These are phyloP conservation scores for Aegotheles bennettii DNA, from an alignment of 2,113 vertebrate species.

Conservation along the genomic window DNA sequence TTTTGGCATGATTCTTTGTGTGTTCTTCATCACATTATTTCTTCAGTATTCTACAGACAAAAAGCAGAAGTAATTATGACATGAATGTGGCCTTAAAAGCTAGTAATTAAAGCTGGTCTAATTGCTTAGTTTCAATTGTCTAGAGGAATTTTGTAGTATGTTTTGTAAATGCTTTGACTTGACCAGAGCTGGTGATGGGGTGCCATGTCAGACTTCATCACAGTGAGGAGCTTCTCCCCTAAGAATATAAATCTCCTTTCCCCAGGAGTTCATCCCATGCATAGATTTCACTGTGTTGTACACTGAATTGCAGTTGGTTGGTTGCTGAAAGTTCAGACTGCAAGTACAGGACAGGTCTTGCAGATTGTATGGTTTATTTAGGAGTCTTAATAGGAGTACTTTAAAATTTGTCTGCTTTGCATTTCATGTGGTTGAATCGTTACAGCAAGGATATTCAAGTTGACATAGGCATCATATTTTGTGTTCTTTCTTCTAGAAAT, in stretches of 20 bases:
- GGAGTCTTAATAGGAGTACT: not conserved
- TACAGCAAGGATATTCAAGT: not conserved
- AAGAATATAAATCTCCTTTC: not conserved
- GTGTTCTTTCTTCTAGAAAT: not conserved
- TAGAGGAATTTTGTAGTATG: not conserved
- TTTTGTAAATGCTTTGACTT: constrained; percentile 32
- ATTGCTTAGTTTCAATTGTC: constrained; percentile 5
- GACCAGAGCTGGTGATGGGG: not conserved
- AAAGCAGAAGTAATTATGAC: constrained; percentile 12
- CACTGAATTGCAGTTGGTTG: not conserved
- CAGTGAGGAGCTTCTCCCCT: not conserved
- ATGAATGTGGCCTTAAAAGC: not conserved
- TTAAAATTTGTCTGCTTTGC: not conserved
- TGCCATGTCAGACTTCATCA: not conserved
- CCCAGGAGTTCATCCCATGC: not conserved
- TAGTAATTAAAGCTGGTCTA: constrained; percentile 23
- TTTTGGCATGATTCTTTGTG: not conserved
- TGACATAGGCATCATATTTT: not conserved
- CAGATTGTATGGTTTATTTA: not conserved
- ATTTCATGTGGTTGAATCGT: not conserved
- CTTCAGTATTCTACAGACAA: not conserved
- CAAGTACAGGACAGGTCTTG: not conserved
- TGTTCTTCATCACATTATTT: not conserved
- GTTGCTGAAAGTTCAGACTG: not conserved
- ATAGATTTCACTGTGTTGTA: not conserved